Evolutionary conservation across 2,888 invertebrate species (phyloP), one percentile per base, ranked within the genome.

Genomic region (Dryadula phaetusa): DNA sequence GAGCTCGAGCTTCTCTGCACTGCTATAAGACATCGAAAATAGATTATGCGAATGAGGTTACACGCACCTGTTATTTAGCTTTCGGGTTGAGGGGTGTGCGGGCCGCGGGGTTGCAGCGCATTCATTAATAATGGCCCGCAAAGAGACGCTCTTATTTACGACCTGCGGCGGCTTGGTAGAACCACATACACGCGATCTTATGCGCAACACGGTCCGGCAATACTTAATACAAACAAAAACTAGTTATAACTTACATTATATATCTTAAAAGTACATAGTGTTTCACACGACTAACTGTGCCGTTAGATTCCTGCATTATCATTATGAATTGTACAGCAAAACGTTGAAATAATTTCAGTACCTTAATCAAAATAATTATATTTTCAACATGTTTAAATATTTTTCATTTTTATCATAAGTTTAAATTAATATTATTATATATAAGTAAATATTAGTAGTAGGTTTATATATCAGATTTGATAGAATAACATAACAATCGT

Each of bases 31-130:
- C 89, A 90, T 90, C 92, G 88, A 90, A 92, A 92, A 92, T 92
- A 92, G 92, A 92, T 91, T 91, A 87, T 91, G 90, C 91, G 90
- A 92, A 92, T 86, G 90, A 91, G 92, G 92, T 91, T 92, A 92
- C 88, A 87, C 92, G 88, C 92, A 92, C 92, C 92, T 92, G 92
- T 92, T 91, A 90, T 90, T 91, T 88, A 84, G 88, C 88, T 90
- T 89, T 85, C 82, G 80, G 83, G 85, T 81, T 82, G 82, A 82
- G 81, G 84, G 82, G 85, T 84, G 78, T 79, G 76, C 70, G 82
- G 82, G 77, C 79, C 77, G 74, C 78, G 77, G 84, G 80, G 83
- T 82, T 82, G 84, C 81, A 82, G 85, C 81, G 81, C 87, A 88
- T 91, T 92, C 92, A 92, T 92, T 92, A 92, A 92, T 92, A 91